Evolutionary conservation across 2,113 vertebrate genomes (phyloP).

Genomic region (Mastomys coucha): DNA sequence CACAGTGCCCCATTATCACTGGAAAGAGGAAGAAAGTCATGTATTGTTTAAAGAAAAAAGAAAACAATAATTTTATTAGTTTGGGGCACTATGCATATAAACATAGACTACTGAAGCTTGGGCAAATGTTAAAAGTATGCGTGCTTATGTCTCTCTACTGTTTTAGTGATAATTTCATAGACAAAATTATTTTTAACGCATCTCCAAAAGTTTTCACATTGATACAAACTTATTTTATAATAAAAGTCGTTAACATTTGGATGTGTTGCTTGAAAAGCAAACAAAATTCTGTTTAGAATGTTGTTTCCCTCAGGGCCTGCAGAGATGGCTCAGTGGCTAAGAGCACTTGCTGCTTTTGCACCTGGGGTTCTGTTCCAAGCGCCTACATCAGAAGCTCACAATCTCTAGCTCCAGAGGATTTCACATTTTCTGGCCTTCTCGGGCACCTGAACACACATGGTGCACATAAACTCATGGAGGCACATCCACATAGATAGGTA

Average conservation of each 20-base stretch:
- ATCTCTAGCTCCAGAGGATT: not conserved
- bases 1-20: not conserved
- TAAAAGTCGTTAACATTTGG: not conserved
- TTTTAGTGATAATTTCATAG: not conserved
- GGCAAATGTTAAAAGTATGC: not conserved
- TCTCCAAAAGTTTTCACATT: constrained; percentile 33
- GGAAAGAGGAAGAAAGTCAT: not conserved
- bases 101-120: not conserved
- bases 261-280: not conserved
- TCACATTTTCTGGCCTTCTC: not conserved
- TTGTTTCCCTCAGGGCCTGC: not conserved
- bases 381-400: not conserved
- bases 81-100: not conserved
- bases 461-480: not conserved
- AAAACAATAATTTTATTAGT: not conserved
- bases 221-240: not conserved
- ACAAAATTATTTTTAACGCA: constrained; percentile 4
- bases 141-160: constrained; percentile 14
- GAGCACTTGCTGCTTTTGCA: not conserved
- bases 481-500: not conserved
- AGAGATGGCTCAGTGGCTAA: not conserved
- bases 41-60: not conserved
- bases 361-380: not conserved
- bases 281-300: constrained; percentile 29
- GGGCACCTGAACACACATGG: not conserved